Evolutionary conservation across 2,113 vertebrate species (phyloP).

Genomic region (Calyptomena viridis): DNA sequence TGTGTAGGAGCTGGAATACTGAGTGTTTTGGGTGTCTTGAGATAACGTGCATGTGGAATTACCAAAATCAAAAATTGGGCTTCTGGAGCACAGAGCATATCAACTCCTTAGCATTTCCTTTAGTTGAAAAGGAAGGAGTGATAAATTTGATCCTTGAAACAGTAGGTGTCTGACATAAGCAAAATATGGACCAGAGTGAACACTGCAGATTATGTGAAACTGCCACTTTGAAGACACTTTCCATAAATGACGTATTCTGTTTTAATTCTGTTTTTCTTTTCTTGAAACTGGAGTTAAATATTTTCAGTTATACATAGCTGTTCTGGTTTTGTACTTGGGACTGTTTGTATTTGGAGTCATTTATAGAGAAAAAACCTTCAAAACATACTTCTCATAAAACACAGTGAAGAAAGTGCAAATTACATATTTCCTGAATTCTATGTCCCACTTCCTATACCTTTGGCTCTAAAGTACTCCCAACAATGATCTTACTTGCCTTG

Average conservation of each 20-base stretch:
- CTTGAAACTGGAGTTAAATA: background rate
- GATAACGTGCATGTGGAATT: rapidly evolving
- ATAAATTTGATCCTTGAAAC: background rate
- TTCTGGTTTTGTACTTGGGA: background rate
- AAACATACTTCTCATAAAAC: background rate
- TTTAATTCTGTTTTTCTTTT: background rate
- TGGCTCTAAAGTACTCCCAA: background rate
- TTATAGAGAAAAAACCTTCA: background rate
- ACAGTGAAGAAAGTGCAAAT: background rate
- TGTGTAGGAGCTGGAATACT: background rate
- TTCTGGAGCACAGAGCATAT: background rate
- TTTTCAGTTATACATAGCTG: background rate
- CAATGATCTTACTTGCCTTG: background rate
- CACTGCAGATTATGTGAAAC: background rate
- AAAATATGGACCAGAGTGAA: background rate
- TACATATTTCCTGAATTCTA: rapidly evolving
- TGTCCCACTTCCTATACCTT: background rate
- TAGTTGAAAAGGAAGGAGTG: background rate
- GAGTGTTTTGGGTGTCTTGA: background rate
- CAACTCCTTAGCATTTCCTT: background rate
- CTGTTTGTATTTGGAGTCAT: background rate
- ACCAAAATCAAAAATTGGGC: background rate
- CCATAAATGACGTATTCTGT: background rate
- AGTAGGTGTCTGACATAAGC: background rate
- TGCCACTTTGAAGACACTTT: background rate